Evolutionary conservation across 2,888 invertebrate species (phyloP), one percentile per base, ranked within the genome.

Genomic region (Pogonocherus hispidulus): DNA sequence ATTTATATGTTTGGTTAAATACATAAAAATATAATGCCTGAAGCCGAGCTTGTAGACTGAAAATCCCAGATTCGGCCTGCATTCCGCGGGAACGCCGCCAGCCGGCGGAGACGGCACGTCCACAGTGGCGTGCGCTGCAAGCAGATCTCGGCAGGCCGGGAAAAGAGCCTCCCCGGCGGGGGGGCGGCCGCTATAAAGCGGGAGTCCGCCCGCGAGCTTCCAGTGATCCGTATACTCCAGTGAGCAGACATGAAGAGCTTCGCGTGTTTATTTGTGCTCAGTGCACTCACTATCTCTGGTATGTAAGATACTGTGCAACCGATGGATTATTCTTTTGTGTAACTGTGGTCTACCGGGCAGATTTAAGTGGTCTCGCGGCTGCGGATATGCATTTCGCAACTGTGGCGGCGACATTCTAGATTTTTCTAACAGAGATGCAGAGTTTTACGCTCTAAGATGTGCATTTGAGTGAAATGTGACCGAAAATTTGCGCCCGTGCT

Each of bases 211-310:
- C 79, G 79, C 76, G 66, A 76, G 75, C 72, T 67, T 71, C 75
- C 81, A 82, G 83, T 83, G 72, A 80, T 74, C 78, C 78, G 76
- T 79, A n/a, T 27, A 76, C 73, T 66, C 73, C 70, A 78, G 79
- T 79, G 77, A 76, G 76, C 76, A 76, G 66, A 70, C 56, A 86
- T 85, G 85, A 82, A 83, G 85, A 83, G 77, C 81, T 81, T 82
- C 80, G 81, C 80, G 84, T 84, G 85, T 84, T 81, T 85, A 67
- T 79, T 85, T 74, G 83, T 85, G 80, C 82, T 86, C 65, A 80
- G 84, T 82, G 85, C 85, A 82, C 83, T 86, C 76, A 79, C 80
- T 74, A 81, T 80, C 74, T 79, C 83, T 84, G 86, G 86, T 86
- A 85, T 79, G 86, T 85, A 84, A n/a, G n/a, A n/a, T n/a, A n/a